A percentile compares a stretch with the other conserved stretches of the same genome.
Conservation (phyloP, 2,888 invertebrate species). For the Leptinotarsa juncta region DNA sequence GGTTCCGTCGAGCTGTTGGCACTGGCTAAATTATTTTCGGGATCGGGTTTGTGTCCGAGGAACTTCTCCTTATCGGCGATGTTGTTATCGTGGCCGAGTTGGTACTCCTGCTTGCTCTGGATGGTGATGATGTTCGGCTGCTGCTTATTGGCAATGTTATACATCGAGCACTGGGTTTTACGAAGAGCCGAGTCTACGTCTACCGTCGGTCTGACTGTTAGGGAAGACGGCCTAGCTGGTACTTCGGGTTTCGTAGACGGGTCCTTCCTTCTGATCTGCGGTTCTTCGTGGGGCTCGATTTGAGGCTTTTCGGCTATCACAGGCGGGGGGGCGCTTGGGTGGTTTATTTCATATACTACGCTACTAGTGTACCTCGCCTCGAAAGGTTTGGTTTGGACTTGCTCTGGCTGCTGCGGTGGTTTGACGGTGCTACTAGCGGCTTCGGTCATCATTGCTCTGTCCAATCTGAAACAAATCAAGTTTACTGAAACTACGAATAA, state of each 20-base stretch:
- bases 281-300: constrained; percentile 52
- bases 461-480: constrained; percentile 7
- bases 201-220: constrained; percentile 63
- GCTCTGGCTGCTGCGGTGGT: neutral
- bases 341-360: constrained; percentile 33
- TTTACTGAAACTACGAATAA: neutral
- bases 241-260: constrained; percentile 76
- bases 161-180: constrained; percentile 73
- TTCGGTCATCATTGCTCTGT: constrained; percentile 39
- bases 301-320: constrained; percentile 46
- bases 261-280: constrained; percentile 68
- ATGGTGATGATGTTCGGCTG: constrained; percentile 71
- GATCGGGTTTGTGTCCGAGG: constrained; percentile 56
- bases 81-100: constrained; percentile 63
- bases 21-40: constrained; percentile 25
- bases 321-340: constrained; percentile 22
- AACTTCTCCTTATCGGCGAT: constrained; percentile 64
- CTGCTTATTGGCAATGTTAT: constrained; percentile 78
- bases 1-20: constrained; percentile 21
- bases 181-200: constrained; percentile 63
- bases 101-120: constrained; percentile 55
- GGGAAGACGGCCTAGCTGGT: constrained; percentile 81
- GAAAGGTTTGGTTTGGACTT: constrained; percentile 12
- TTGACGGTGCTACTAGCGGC: constrained; percentile 18
- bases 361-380: constrained; percentile 33